These are phyloP conservation scores for Nymphalis urticae DNA, from an alignment of 2,888 invertebrate species.

Conservation along the genomic window DNA sequence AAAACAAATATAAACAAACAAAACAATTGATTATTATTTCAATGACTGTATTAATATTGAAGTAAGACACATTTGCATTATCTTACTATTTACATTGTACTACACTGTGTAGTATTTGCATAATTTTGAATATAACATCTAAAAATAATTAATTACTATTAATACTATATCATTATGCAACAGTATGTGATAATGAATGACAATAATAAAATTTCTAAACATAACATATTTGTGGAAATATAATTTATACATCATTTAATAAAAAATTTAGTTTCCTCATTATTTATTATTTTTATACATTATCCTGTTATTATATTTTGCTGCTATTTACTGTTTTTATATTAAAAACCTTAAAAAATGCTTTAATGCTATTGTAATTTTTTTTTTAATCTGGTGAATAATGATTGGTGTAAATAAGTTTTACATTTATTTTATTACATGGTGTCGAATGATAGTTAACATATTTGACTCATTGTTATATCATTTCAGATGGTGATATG, in stretches of 20 bases:
- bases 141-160: neutral
- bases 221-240: no score
- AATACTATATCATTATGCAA: neutral
- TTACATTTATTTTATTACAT: no score
- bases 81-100: neutral
- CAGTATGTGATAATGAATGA: no score
- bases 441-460: constrained; percentile 4
- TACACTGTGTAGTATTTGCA: constrained; percentile 1
- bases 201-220: no score
- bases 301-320: neutral
- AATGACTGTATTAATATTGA: neutral
- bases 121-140: neutral
- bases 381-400: no score
- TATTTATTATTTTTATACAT: no score
- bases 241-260: no score
- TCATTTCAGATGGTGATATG: constrained; percentile 71
- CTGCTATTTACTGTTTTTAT: no score
- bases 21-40: neutral
- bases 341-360: no score
- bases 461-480: neutral
- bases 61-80: neutral
- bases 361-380: no score
- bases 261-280: no score
- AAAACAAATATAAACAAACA: neutral
- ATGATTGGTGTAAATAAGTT: no score